A percentile compares a stretch with the other conserved stretches of the same genome.
Evolutionary conservation across 2,888 invertebrate species (phyloP).

Genomic region (Drosophila robusta): DNA sequence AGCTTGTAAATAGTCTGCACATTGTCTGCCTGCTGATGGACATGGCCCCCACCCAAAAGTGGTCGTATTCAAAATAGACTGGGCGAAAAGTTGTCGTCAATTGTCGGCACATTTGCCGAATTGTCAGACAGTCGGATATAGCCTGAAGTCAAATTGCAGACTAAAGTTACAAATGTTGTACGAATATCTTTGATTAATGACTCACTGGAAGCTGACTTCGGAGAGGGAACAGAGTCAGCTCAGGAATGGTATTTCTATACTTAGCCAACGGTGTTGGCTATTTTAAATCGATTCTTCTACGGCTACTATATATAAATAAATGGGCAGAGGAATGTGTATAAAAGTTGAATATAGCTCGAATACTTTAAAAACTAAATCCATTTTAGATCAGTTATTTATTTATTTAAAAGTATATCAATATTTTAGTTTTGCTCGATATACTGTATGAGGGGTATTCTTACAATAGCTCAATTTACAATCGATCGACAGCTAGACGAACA

Average conservation of each 20-base stretch:
- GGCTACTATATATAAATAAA: background rate
- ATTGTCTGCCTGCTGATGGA: constrained; percentile 70
- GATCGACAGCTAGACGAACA: too few relatives aligned
- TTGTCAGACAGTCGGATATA: constrained; percentile 34
- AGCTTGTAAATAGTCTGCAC: constrained; percentile 49
- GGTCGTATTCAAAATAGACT: constrained; percentile 66
- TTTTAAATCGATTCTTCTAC: background rate
- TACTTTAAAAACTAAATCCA: too few relatives aligned
- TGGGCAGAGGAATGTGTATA: too few relatives aligned
- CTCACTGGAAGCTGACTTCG: constrained; percentile 18
- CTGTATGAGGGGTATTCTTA: too few relatives aligned
- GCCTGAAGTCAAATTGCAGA: constrained; percentile 35
- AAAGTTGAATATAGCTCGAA: too few relatives aligned
- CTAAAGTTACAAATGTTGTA: constrained; percentile 35
- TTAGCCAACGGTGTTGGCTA: background rate
- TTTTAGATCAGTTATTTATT: too few relatives aligned
- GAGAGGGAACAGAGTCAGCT: too few relatives aligned
- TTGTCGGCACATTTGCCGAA: constrained; percentile 66
- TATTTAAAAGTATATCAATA: too few relatives aligned
- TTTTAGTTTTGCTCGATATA: too few relatives aligned
- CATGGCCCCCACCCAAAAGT: constrained; percentile 45
- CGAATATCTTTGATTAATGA: constrained; percentile 38
- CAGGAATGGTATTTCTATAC: background rate
- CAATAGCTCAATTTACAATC: too few relatives aligned
- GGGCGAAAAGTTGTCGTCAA: constrained; percentile 64